Conservation (phyloP, 2,797 vertebrate species). For the Holocentrus rufus region DNA sequence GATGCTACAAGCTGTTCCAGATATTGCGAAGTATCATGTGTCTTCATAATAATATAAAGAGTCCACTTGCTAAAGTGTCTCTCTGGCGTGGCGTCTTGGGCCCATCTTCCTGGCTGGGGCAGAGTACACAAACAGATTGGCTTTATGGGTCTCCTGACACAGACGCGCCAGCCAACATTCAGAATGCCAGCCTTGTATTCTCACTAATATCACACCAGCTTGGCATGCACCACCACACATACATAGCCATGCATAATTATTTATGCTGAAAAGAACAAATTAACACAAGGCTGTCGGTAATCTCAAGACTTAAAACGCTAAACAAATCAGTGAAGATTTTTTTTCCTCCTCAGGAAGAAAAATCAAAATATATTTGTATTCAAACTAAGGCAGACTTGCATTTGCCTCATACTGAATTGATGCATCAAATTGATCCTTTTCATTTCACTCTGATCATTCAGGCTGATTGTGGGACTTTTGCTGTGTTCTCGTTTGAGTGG, state of each 20-base stretch:
- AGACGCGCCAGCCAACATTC: conserved; percentile 56
- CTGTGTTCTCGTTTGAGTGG: neutral
- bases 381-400: neutral
- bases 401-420: neutral
- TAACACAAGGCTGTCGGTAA: conserved; percentile 14
- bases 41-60: neutral
- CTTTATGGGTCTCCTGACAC: conserved; percentile 59
- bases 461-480: neutral
- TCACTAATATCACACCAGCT: conserved; percentile 66
- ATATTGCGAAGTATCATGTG: neutral
- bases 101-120: conserved; percentile 54
- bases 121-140: conserved; percentile 56
- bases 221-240: conserved; percentile 39
- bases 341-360: neutral
- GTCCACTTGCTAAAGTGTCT: conserved; percentile 11
- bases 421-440: neutral
- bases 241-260: conserved; percentile 29
- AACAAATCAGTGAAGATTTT: neutral
- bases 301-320: conserved; percentile 1
- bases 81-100: conserved; percentile 21
- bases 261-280: conserved; percentile 47
- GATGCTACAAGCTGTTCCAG: neutral
- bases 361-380: neutral
- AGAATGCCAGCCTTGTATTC: conserved; percentile 61
- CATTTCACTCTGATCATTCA: neutral